phyloP scores from a whole-genome alignment of 2,797 vertebrate species.

The Oryzias sinensis region DNA sequence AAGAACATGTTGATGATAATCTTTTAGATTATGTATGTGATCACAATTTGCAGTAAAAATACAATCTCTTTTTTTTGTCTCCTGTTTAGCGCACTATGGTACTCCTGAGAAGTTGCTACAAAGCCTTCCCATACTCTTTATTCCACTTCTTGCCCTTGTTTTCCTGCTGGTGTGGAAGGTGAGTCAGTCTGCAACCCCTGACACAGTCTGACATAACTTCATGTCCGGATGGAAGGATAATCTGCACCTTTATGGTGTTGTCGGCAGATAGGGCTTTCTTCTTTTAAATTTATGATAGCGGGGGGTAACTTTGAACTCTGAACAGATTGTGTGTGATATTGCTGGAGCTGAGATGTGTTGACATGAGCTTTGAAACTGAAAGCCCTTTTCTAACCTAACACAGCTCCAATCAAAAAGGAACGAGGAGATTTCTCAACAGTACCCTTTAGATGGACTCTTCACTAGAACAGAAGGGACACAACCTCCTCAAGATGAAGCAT shows the following conservation, averaged over 20 bases:
- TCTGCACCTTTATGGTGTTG: slow-evolving; percentile 6
- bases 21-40: no score
- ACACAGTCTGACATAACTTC: not conserved
- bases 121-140: slow-evolving; percentile 75
- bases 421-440: slow-evolving; percentile 41
- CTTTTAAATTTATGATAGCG: slow-evolving; percentile 9
- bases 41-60: no score
- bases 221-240: not conserved
- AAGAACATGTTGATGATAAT: no score
- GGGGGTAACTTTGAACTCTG: slow-evolving; percentile 3
- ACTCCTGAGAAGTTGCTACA: slow-evolving; percentile 64
- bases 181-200: slow-evolving; percentile 38
- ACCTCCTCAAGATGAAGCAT: slow-evolving; percentile 61
- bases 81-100: no score
- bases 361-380: slow-evolving; percentile 1
- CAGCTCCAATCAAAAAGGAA: slow-evolving; percentile 75
- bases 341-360: not conserved
- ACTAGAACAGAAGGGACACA: slow-evolving; percentile 58
- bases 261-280: not conserved
- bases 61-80: no score
- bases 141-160: slow-evolving; percentile 71
- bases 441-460: slow-evolving; percentile 61
- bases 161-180: slow-evolving; percentile 82
- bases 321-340: not conserved
- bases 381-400: not conserved